Evolutionary conservation across 2,113 vertebrate genomes (phyloP), one percentile per base, ranked within the genome.

Genomic region (Daubentonia madagascariensis): DNA sequence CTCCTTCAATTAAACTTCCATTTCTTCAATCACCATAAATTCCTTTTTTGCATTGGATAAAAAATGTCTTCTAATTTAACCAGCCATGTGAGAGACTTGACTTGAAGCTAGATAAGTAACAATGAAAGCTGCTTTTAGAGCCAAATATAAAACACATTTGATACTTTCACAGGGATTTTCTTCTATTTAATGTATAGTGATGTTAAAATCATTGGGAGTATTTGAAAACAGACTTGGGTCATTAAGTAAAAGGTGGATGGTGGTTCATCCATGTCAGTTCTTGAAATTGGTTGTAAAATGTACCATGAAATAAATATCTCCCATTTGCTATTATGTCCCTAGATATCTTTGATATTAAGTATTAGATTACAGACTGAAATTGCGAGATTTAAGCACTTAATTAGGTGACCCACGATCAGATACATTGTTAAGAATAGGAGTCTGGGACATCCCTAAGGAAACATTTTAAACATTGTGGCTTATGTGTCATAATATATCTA

Each of bases 281-380:
- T 54, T 83, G 63, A 96, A 97, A 87, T 28, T 57, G 92, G 16
- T 14, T 95, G 40, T 95, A 95, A 95, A 95, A 96, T 73, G 37
- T 65, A 88, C 75, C 76, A 79, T 85, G 72, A 96, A 78, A 85
- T 94, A 81, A 96, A 89, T 1, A 50, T 91, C 50, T 94, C 45
- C 32, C 20, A 70, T 65, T 96, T 93, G 22, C 6, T 59, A 5
- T 87, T 93, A 30, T 89, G 16, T 91, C 52, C 14, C 28, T 84
- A 89, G 6, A 2, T 95, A 63, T 59, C 50, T 63, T 91, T 91
- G n/a, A 90, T 85, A 78, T 1, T 89, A 28, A 40, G 3, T 18
- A 17, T 81, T 76, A 85, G 10, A 48, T 12, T 67, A 73, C 10
- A 7, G 83, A 32, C 3, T 94, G 90, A 94, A 85, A 92, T 35